Evolutionary conservation across 2,113 vertebrate species (phyloP), one percentile per base, ranked within the genome.

Genomic region (Montifringilla adamsi): DNA sequence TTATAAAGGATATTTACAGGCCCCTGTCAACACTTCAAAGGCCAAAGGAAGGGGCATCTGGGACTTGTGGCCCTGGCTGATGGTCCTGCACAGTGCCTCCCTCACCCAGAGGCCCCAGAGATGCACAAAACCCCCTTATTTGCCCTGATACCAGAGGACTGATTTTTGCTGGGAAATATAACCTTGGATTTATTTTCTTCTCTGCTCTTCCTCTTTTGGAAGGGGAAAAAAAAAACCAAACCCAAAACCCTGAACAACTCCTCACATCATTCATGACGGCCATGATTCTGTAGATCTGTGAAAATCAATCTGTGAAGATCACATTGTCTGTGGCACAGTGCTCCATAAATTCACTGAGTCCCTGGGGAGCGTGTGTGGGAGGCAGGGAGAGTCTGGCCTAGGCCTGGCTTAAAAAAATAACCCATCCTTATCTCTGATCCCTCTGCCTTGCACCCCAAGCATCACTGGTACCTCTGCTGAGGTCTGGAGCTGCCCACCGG

Each of bases 281-380:
- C 33, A 7, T 7, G 47, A 74, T 56, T 55, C 41, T 53, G 76
- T 52, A 56, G 66, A 85, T 53, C 62, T 95, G 89, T 69, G 81
- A 84, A 94, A 97, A 87, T 50, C 67, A 75, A 28, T 76, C 84
- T 62, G 78, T 62, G 78, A 49, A 79, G 81, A 87, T 83, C 74
- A 18, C 73, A 83, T 95, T n/a, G 19, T 66, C 63, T 62, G 2
- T 31, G 50, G 62, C 87, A 90, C 72, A 70, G 73, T 30, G 72
- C 41, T 93, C 47, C 60, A 50, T 55, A 55, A 97, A 89, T 66
- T 56, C 53, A 73, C 73, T 91, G 77, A 10, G 58, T 58, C 89
- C 81, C 67, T 30, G 18, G 44, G 59, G 80, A 93, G 26, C 0
- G 1, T 1, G 3, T 2, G 26, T 78, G 80, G 84, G 77, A 84